A percentile compares a stretch with the other conserved stretches of the same genome.
phyloP scores from a whole-genome alignment of 2,113 vertebrate genomes.

The Misgurnus anguillicaudatus region DNA sequence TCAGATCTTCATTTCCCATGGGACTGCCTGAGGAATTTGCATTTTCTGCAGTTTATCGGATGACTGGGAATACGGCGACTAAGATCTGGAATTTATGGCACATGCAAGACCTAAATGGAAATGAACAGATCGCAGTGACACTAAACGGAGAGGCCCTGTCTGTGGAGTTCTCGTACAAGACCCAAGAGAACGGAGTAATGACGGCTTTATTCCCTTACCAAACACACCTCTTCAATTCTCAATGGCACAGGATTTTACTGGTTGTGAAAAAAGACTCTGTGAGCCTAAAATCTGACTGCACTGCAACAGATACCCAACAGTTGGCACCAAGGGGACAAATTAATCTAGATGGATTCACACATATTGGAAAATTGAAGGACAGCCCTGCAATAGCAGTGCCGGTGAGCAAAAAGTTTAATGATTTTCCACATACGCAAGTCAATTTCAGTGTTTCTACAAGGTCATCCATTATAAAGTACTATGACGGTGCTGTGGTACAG shows the following conservation, averaged over 20 bases:
- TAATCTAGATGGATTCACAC: conserved; percentile 77
- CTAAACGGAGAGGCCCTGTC: conserved; percentile 81
- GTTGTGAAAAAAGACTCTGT: conserved; percentile 75
- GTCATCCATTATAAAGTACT: neutral
- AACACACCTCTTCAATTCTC: conserved; percentile 82
- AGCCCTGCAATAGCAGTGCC: conserved; percentile 81
- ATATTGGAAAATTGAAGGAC: conserved; percentile 84
- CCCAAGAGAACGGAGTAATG: conserved; percentile 70
- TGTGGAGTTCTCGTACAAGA: conserved; percentile 82
- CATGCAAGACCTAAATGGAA: conserved; percentile 80
- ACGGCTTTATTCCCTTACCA: conserved; percentile 74
- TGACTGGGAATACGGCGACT: conserved; percentile 78
- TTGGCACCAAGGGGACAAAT: conserved; percentile 76
- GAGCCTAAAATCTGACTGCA: conserved; percentile 83
- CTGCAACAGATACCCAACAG: conserved; percentile 74
- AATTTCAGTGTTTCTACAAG: neutral
- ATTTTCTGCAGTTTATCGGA: conserved; percentile 84
- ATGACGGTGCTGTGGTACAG: neutral
- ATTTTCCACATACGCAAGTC: neutral
- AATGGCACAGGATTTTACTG: conserved; percentile 85
- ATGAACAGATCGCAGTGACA: conserved; percentile 82
- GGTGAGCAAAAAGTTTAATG: conserved; percentile 70
- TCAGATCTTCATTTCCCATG: conserved; percentile 80
- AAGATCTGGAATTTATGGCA: conserved; percentile 90
- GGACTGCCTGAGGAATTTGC: conserved; percentile 86